Percentiles rank a stretch among this genome's conserved stretches.
Conservation (phyloP, 2,888 invertebrate species). For the Synanthedon formicaeformis region DNA sequence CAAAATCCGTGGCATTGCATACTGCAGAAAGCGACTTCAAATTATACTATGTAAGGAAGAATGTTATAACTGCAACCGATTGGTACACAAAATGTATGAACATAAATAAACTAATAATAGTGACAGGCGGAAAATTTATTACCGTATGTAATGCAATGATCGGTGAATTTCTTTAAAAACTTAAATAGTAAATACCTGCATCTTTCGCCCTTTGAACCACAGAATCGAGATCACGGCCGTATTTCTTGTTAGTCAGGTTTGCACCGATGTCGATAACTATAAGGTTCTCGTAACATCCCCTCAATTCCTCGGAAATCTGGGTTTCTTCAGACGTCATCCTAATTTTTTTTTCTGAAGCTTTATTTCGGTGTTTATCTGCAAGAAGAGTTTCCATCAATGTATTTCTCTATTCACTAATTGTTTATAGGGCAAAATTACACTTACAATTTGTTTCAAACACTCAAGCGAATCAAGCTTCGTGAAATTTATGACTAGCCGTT, state of each 20-base stretch:
- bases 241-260: conserved; percentile 94
- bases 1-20: too few relatives aligned
- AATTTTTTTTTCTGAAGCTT: conserved; percentile 55
- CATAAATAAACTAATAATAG: neutral
- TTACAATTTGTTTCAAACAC: conserved; percentile 69
- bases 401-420: conserved; percentile 6
- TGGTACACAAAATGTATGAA: neutral
- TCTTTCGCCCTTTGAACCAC: conserved; percentile 93
- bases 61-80: neutral
- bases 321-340: conserved; percentile 68
- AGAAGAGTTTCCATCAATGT: conserved; percentile 11
- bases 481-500: conserved; percentile 52
- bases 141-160: neutral
- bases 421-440: conserved; percentile 15
- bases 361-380: conserved; percentile 60
- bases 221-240: conserved; percentile 90
- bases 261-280: conserved; percentile 93
- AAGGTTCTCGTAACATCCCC: conserved; percentile 90
- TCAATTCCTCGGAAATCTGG: conserved; percentile 70
- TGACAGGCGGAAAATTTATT: neutral
- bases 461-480: conserved; percentile 62
- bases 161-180: neutral
- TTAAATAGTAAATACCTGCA: conserved; percentile 71
- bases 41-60: neutral
- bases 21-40: too few relatives aligned